Evolutionary conservation across 2,113 vertebrate genomes (phyloP).

Genomic region (Ramphastos sulfuratus): DNA sequence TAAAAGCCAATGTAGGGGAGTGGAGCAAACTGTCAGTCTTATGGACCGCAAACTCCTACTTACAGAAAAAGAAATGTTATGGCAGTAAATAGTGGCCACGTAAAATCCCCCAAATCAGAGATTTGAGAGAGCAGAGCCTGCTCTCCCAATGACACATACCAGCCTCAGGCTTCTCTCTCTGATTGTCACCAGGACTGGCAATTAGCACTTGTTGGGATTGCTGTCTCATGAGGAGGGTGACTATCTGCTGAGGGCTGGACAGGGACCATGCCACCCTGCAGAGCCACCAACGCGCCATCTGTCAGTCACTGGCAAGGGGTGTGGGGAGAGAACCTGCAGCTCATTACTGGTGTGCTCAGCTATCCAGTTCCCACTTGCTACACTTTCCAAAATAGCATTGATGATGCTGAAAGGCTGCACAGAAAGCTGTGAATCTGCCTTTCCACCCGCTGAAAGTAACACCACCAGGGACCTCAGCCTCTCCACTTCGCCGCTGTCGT

Average conservation of each 20-base stretch:
- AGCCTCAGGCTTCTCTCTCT: not conserved
- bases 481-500: not conserved
- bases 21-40: not conserved
- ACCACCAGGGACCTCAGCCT: not conserved
- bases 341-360: not conserved
- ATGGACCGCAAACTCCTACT: not conserved
- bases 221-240: fast-evolving
- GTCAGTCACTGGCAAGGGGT: not conserved
- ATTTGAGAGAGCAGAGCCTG: not conserved
- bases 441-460: not conserved
- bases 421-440: not conserved
- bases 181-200: not conserved
- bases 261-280: not conserved
- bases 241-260: not conserved
- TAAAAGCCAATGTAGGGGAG: not conserved
- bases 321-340: not conserved
- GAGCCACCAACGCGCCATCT: not conserved
- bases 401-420: not conserved
- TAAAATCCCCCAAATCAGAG: not conserved
- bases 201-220: not conserved
- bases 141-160: fast-evolving
- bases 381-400: not conserved
- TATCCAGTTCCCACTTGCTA: not conserved
- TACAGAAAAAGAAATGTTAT: not conserved
- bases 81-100: not conserved